A percentile compares a stretch with the other conserved stretches of the same genome.
phyloP scores from a whole-genome alignment of 1,140 invertebrate genomes.

The Thalassaphorura encarpata region DNA sequence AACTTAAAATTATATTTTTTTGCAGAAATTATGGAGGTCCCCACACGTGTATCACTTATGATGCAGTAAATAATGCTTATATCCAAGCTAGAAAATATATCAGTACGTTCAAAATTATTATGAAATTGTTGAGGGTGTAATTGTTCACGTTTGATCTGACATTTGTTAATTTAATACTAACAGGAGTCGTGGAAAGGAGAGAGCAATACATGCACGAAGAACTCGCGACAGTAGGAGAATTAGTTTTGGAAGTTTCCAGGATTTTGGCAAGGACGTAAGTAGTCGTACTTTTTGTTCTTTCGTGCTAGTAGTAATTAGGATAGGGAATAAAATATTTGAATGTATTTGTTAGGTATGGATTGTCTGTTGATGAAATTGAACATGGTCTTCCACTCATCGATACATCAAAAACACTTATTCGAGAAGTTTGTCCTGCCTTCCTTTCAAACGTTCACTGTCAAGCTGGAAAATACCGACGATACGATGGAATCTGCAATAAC shows the following conservation, averaged over 20 bases:
- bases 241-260: conserved; percentile 71
- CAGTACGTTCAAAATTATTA: conserved; percentile 46
- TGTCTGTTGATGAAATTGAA: conserved; percentile 74
- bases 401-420: conserved; percentile 74
- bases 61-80: conserved; percentile 80
- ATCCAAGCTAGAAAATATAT: conserved; percentile 72
- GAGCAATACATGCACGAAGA: conserved; percentile 57
- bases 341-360: conserved; percentile 57
- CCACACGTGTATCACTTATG: conserved; percentile 79
- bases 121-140: background rate
- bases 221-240: conserved; percentile 68
- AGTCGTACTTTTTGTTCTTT: background rate
- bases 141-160: no score
- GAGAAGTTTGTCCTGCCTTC: conserved; percentile 77
- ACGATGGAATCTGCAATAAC: conserved; percentile 89
- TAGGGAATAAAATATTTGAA: background rate
- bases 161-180: background rate
- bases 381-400: conserved; percentile 79
- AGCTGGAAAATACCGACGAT: conserved; percentile 77
- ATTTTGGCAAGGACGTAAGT: conserved; percentile 76
- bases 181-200: conserved; percentile 60
- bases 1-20: no score
- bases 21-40: conserved; percentile 55
- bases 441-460: conserved; percentile 75
- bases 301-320: background rate